Base-by-base conservation (phyloP, 1,140 invertebrate species). In the Diuraphis noxia region DNA sequence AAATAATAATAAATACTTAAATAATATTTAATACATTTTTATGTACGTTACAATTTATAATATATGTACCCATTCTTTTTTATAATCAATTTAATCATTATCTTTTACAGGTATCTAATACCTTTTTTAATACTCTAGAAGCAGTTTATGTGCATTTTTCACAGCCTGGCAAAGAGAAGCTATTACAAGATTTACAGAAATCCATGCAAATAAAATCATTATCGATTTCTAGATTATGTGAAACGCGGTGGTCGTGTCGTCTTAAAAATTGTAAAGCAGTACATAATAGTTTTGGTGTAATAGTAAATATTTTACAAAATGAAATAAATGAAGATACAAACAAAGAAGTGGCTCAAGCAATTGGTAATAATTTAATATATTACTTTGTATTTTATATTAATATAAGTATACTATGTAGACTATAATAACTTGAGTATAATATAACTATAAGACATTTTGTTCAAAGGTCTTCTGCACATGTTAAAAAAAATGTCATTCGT, bases 191-290 rank as follows among this genome's bases (percentile, higher is more conserved):
- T 72, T 72, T 72, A 17, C 30, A n/a, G 63, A 72, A n/a, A 72
- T 72, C 63, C 0, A 72, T 72, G 30, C 63, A 72, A 72, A 34
- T 72, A 72, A 72, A 72, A 72, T 72, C 30, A n/a, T 38, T 79
- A 79, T 79, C 34, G 10, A 21, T 79, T 79, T 34, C 34, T 79
- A 79, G 72, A 79, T 79, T 79, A 34, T 79, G 34, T 79, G 72
- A 79, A 79, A 79, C 72, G 5, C 72, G 34, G 34, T 79, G 34
- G 72, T 79, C 21, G 72, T 79, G 34, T 79, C 72, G 34, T 34
- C 17, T 79, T 79, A 36, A 79, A 79, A 79, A 79, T 79, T 79
- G 72, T 79, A 79, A 79, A 79, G 34, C 72, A 79, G 72, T 79
- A 79, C 34, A 79, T 79, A 79, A 79, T 79, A 79, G 4, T 79